phyloP scores from a whole-genome alignment of 2,888 invertebrate genomes.

The Dicycla oo region DNA sequence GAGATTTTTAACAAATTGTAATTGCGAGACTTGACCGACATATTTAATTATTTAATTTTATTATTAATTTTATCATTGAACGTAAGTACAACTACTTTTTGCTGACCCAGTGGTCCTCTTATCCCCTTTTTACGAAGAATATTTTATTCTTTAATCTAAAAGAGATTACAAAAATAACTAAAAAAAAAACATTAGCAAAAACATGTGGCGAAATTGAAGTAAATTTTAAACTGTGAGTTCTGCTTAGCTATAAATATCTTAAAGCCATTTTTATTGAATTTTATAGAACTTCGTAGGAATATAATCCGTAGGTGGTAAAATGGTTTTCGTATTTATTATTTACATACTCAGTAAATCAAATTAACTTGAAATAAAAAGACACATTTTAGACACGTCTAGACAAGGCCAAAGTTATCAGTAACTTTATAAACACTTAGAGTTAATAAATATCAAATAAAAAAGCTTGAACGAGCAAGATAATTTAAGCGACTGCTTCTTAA shows the following conservation, averaged over 20 bases:
- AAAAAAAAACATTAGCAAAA: background rate
- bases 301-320: background rate
- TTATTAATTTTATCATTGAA: background rate
- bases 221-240: background rate
- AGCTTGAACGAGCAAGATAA: background rate
- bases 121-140: background rate
- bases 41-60: background rate
- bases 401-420: conserved; percentile 9
- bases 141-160: background rate
- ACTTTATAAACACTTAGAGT: conserved; percentile 4
- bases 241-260: background rate
- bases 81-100: background rate
- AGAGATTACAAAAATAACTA: background rate
- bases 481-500: background rate
- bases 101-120: background rate
- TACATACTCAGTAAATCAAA: background rate
- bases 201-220: background rate
- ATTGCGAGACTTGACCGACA: background rate
- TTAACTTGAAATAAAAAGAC: conserved; percentile 1
- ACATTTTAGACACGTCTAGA: conserved; percentile 11
- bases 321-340: background rate
- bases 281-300: background rate
- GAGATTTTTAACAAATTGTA: background rate
- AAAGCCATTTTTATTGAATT: background rate
- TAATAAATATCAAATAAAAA: background rate